phyloP scores from a whole-genome alignment of 1,140 invertebrate genomes.

The Euschistus heros region DNA sequence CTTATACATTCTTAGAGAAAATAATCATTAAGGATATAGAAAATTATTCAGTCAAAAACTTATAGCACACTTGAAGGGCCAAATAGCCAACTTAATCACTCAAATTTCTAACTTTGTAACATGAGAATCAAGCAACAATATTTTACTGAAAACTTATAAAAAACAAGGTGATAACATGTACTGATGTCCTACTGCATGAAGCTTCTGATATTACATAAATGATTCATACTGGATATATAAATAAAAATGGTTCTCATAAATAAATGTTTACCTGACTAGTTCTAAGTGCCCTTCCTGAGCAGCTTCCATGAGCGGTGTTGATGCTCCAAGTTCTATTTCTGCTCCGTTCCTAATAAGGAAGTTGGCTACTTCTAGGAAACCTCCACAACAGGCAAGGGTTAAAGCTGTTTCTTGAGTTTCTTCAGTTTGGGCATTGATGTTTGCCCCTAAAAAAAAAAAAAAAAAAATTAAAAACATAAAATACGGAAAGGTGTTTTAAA shows the following conservation, averaged over 20 bases:
- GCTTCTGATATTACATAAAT: no score
- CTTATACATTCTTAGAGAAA: no score
- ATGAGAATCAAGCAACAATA: no score
- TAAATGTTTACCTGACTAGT: slow-evolving; percentile 55
- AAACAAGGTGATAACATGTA: no score
- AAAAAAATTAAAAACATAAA: not conserved
- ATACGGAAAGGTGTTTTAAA: not conserved
- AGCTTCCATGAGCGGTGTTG: slow-evolving; percentile 96
- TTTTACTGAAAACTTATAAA: no score
- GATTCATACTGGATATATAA: no score
- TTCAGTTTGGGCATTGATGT: slow-evolving; percentile 96
- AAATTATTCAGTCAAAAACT: no score
- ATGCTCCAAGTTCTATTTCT: slow-evolving; percentile 89
- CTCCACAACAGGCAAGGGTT: slow-evolving; percentile 92
- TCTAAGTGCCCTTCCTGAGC: slow-evolving; percentile 94
- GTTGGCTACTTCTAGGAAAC: slow-evolving; percentile 94
- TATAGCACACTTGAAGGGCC: not conserved
- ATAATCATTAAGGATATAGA: no score
- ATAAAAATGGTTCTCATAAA: no score
- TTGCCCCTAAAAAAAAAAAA: slow-evolving; percentile 52
- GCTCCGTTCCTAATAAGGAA: slow-evolving; percentile 92
- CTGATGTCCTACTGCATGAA: no score
- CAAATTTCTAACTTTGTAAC: no score
- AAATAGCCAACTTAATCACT: slow-evolving; percentile 14
- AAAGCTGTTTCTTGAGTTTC: slow-evolving; percentile 97